phyloP scores from a whole-genome alignment of 2,113 vertebrate species.

The Eurystomus gularis region DNA sequence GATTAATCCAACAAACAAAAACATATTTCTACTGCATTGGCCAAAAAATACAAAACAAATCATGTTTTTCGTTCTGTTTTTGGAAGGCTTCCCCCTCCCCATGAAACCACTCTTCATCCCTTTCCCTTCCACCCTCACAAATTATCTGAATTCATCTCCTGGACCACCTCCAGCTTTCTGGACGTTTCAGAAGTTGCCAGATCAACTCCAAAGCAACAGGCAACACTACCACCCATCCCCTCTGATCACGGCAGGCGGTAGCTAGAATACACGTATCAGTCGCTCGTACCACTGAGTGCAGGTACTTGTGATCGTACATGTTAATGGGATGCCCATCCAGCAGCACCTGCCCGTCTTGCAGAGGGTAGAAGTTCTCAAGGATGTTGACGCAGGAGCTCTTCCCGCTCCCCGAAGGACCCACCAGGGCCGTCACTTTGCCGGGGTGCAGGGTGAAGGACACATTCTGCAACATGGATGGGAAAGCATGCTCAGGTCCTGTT shows the following conservation, averaged over 20 bases:
- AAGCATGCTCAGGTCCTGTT: neutral
- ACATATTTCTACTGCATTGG: neutral
- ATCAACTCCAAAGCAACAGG: neutral
- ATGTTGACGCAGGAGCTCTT: slow-evolving; percentile 96
- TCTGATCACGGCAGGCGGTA: neutral
- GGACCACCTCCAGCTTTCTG: neutral
- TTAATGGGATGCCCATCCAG: slow-evolving; percentile 87
- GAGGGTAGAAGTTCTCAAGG: slow-evolving; percentile 92
- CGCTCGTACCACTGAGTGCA: slow-evolving; percentile 88
- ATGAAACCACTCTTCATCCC: neutral
- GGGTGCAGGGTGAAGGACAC: slow-evolving; percentile 90
- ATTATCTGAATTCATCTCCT: neutral
- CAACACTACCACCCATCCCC: neutral
- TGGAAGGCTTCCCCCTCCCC: neutral
- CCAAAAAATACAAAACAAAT: neutral
- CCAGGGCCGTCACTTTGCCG: slow-evolving; percentile 89
- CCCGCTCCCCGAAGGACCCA: slow-evolving; percentile 93
- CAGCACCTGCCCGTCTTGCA: slow-evolving; percentile 87
- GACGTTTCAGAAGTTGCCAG: neutral
- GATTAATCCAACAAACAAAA: neutral
- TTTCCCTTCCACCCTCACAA: neutral
- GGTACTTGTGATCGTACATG: slow-evolving; percentile 85
- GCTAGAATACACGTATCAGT: neutral
- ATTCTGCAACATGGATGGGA: slow-evolving; percentile 69
- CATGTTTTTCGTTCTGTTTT: neutral